Evolutionary conservation across 1,140 invertebrate genomes (phyloP), one percentile per base, ranked within the genome.

Genomic region (Wasmannia auropunctata): DNA sequence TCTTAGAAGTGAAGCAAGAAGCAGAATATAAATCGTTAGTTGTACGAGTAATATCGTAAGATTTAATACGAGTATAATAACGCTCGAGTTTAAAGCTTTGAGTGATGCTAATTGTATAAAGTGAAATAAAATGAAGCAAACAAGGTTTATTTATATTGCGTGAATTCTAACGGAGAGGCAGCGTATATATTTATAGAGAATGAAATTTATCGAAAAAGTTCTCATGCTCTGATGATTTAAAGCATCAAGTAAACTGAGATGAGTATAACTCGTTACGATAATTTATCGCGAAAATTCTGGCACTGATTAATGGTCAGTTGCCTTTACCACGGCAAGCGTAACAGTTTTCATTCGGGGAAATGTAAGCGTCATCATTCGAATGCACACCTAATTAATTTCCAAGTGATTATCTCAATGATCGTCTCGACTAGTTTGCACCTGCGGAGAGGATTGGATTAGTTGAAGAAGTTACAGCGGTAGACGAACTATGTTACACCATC

Each of bases 211-310:
- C 28, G 19, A 69, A 69, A 49, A 67, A 80, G n/a, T 67, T 67
- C 10, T 34, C n/a, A 7, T 67, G n/a, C 62, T 51, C 14, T 80
- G 22, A 80, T 67, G 62, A 80, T 43, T 80, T 63, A 80, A 67
- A 3, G 4, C 8, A 19, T 79, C 28, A 25, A 69, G 62, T 80
- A 69, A 69, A 69, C 62, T 51, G 62, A 80, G 43, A 80, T 49
- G 51, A 46, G 60, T 83, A 56, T 74, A 60, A 60, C 37, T 75
- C 25, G 25, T 83, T 74, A 75, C 31, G 3, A 22, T 70, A 46
- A 83, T 74, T 74, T 83, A 58, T 58, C 43, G 25, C 69, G n/a
- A 83, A 83, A 83, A 60, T 74, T 83, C 22, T 43, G 69, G 74
- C 67, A 19, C 7, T 74, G 67, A 83, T 74, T 83, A 74, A 83